Base-by-base conservation (phyloP, 2,888 invertebrate species). In the Ligdia adustata region DNA sequence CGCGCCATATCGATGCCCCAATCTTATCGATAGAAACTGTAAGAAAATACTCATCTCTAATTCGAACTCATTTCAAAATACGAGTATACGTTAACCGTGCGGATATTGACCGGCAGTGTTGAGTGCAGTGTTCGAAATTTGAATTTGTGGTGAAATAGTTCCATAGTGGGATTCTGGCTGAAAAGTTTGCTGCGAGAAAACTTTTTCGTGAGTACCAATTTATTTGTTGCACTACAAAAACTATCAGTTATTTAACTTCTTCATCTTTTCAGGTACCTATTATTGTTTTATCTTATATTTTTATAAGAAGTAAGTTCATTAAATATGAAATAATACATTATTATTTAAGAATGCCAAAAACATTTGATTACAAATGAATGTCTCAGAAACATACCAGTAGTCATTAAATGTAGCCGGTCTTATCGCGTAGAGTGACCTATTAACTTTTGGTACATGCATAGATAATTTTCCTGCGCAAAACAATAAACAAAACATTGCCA, bases 171-270 rank as follows among this genome's bases (percentile, higher is more conserved):
- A 7, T 9, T 27, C 7, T 43, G 33, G n/a, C n/a, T 14, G 13
- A 32, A 51, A 66, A 69, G 60, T 69, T 72, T 66, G 69, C 70
- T 75, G 57, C 60, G 29, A 54, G 46, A 12, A 6, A 65, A 66
- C 59, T 68, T 72, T 70, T 62, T 60, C 57, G 74, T 73, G 55
- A 76, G 76, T 72, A 54, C 16, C 38, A 20, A 46, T 12, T 52
- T 48, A 4, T 46, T 43, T 60, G 32, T 50, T 27, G 3, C 47
- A 32, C 16, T 16, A 16, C 16, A 16, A 4, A 16, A 16, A 16
- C 5, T 16, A 4, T 16, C 16, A 5, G 3, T 16, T 22, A 22
- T 22, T 22, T 22, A n/a, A n/a, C n/a, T 20, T 20, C 6, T 37
- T 33, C 37, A 27, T 28, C 7, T 13, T 34, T 34, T 24, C 9